These are phyloP conservation scores for Cataglyphis rosenhaueri DNA, from an alignment of 2,888 invertebrate species.

Conservation along the genomic window DNA sequence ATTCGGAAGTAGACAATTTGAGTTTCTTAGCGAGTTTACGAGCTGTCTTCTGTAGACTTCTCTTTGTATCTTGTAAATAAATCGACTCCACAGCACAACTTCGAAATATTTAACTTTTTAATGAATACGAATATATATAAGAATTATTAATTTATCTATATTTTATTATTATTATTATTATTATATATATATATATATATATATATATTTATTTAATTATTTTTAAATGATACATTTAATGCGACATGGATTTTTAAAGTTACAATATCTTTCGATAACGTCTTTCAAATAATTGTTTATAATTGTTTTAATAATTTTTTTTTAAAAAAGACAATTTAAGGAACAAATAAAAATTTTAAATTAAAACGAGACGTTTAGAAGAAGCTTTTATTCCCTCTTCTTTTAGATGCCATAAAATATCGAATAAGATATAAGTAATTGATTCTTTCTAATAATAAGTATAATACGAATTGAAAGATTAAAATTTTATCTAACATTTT, in stretches of 20 bases:
- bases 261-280: neutral
- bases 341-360: neutral
- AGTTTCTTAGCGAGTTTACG: neutral
- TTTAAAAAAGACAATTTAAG: neutral
- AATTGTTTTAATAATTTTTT: too few species aligned
- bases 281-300: constrained; percentile 6
- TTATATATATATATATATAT: too few species aligned
- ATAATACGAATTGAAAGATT: neutral
- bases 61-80: neutral
- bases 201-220: neutral
- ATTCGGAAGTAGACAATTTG: neutral
- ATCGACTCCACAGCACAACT: neutral
- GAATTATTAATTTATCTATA: too few species aligned
- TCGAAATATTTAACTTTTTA: constrained; percentile 16
- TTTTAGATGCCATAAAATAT: neutral
- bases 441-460: neutral
- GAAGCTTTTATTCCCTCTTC: neutral
- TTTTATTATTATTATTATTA: too few species aligned
- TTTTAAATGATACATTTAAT: neutral
- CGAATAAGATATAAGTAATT: neutral
- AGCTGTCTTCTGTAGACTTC: neutral
- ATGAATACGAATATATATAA: neutral
- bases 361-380: neutral
- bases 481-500: neutral
- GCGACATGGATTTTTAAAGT: neutral